Conservation (phyloP, 2,797 vertebrate genomes). For the Lates japonicus region DNA sequence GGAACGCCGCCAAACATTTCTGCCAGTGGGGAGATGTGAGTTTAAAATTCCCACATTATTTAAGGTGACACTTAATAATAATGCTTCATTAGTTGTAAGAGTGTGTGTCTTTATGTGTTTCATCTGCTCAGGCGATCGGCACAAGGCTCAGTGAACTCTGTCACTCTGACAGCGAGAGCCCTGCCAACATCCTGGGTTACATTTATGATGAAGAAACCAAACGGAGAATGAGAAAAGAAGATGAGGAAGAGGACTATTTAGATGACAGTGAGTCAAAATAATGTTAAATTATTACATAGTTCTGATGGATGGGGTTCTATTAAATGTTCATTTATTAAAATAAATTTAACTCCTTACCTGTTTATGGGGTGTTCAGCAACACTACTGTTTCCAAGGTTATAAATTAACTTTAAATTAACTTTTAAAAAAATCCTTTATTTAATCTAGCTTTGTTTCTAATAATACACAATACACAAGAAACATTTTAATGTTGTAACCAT, state of each 20-base stretch:
- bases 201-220: slow-evolving; percentile 99
- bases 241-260: slow-evolving; percentile 99
- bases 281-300: background rate
- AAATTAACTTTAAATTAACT: no score
- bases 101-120: slow-evolving; percentile 10
- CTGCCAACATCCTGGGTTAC: slow-evolving; percentile 96
- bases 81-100: accelerated
- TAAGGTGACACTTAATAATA: background rate
- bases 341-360: no score
- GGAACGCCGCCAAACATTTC: slow-evolving; percentile 98
- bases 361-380: no score
- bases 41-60: background rate
- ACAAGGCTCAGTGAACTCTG: slow-evolving; percentile 95
- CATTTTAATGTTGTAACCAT: background rate
- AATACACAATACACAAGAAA: no score
- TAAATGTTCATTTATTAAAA: no score
- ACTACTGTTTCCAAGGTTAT: no score
- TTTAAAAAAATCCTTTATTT: no score
- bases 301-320: background rate
- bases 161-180: slow-evolving; percentile 96
- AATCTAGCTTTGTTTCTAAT: no score
- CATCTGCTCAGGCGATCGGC: slow-evolving; percentile 91
- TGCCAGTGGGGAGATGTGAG: slow-evolving; percentile 99
- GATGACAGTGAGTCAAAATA: slow-evolving; percentile 94
- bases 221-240: slow-evolving; percentile 95